Base-by-base conservation (phyloP, 2,888 invertebrate genomes). In the Drosophila yooni region DNA sequence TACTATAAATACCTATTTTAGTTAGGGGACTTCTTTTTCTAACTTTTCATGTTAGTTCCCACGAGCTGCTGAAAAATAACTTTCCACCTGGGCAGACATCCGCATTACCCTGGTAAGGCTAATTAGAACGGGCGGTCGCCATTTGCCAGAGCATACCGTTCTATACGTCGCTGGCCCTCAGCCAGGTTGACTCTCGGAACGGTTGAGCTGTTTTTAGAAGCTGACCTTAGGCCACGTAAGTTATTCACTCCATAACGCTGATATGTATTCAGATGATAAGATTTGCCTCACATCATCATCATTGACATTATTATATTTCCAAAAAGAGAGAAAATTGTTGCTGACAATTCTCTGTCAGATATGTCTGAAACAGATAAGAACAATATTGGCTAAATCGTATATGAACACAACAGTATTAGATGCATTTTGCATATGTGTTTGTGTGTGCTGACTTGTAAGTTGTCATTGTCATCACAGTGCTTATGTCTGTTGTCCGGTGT, bases 321-420 rank as follows among this genome's bases (percentile, higher is more conserved):
- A 74, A 61, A 62, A 63, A 36, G 59, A 51, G 51, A 52, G 29
- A 76, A 46, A 46, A 61, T 59, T 62, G 76, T 83, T 89, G 78
- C 76, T 88, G 88, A 89, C 89, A 85, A 85, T 82, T 80, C 75
- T 65, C 67, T 79, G 86, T 83, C 88, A 89, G 78, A 73, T 66
- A 67, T 56, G 34, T 25, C 56, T 29, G 51, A 43, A 40, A 58
- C 51, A 61, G 31, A 46, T 79, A 53, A 43, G 58, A 57, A 61
- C 54, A 66, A 38, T 71, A 67, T 62, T 79, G 71, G 68, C 72
- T 74, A 74, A 86, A 82, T 78, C 80, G 73, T 80, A 81, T 77
- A 86, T 74, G 86, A 74, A 71, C 86, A 66, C 85, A 88, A 71
- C 79, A 83, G 80, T 84, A 79, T 87, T 89, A 72, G 80, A 76